phyloP scores from a whole-genome alignment of 2,888 invertebrate genomes.

The Apoda limacodes region DNA sequence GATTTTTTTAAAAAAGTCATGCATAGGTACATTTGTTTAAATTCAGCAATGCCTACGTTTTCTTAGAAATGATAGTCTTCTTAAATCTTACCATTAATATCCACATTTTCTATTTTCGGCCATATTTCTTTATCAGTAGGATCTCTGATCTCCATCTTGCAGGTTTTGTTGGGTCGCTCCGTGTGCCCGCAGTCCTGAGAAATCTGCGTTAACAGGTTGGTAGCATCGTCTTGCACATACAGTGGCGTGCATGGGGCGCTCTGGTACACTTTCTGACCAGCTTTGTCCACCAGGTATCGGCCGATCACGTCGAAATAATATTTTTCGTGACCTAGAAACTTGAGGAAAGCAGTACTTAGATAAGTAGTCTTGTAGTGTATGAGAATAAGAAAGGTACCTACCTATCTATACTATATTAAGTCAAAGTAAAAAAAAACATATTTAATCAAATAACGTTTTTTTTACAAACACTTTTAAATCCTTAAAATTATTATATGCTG shows the following conservation, averaged over 20 bases:
- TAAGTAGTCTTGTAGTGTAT: neutral
- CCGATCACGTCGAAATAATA: constrained; percentile 40
- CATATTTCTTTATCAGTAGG: constrained; percentile 24
- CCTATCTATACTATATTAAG: no score
- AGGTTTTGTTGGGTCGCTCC: constrained; percentile 22
- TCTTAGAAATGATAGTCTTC: no score
- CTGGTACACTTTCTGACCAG: constrained; percentile 37
- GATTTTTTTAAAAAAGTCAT: no score
- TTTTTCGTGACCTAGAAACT: constrained; percentile 25
- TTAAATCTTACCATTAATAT: constrained; percentile 32
- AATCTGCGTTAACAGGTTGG: constrained; percentile 27
- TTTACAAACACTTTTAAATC: no score
- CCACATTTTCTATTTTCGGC: constrained; percentile 25
- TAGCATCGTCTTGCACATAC: constrained; percentile 29
- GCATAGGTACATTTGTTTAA: no score
- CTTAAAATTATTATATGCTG: no score
- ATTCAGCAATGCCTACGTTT: no score
- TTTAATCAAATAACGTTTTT: no score
- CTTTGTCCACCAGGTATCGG: constrained; percentile 28
- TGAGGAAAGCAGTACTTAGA: constrained; percentile 2
- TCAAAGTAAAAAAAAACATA: no score
- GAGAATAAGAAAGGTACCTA: no score
- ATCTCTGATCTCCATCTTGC: constrained; percentile 28
- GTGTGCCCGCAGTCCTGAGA: constrained; percentile 39
- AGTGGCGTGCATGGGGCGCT: constrained; percentile 35